Evolutionary conservation across 2,797 vertebrate genomes (phyloP).

Genomic region (Hypotaenidia okinawae): DNA sequence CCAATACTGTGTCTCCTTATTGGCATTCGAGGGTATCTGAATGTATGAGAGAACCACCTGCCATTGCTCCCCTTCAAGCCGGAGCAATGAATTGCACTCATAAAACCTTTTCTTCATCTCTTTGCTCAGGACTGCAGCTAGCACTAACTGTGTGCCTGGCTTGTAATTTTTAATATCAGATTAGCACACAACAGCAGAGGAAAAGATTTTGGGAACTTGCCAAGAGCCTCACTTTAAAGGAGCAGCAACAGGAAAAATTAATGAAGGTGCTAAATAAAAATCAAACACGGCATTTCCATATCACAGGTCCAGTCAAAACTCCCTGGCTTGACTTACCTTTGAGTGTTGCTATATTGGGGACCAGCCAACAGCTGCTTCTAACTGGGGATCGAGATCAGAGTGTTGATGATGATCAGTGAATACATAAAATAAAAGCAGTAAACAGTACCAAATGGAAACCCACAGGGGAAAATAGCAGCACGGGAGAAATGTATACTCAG

Average conservation of each 20-base stretch:
- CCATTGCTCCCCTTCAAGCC: neutral
- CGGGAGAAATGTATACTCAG: neutral
- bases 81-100: neutral
- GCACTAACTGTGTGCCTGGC: neutral
- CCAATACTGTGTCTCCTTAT: neutral
- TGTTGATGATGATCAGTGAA: neutral
- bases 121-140: neutral
- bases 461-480: neutral
- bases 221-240: conserved; percentile 37
- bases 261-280: conserved; percentile 46
- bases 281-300: conserved; percentile 23
- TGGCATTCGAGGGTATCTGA: neutral
- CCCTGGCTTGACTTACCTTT: conserved; percentile 43
- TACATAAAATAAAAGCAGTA: conserved; percentile 12
- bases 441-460: neutral
- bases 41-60: neutral
- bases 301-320: conserved; percentile 35
- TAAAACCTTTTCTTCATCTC: neutral
- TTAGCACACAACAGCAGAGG: neutral
- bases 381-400: conserved; percentile 4
- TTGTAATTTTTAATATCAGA: conserved; percentile 42
- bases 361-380: neutral
- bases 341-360: neutral
- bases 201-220: conserved; percentile 18
- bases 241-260: conserved; percentile 36